Evolutionary conservation across 2,888 invertebrate genomes (phyloP).

Genomic region (Rhaphigaster nebulosa): DNA sequence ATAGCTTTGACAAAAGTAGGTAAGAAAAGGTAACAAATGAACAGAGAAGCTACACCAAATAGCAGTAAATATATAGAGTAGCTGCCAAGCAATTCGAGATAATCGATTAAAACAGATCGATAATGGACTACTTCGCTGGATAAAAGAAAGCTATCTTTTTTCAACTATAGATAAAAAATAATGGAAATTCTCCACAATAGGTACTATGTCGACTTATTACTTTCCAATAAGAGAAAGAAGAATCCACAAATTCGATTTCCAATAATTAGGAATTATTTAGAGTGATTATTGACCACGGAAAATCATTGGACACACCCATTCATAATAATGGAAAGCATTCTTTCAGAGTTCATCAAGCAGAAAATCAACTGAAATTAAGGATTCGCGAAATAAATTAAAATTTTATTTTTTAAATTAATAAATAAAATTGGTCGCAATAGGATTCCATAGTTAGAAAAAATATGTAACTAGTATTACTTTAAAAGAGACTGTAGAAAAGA

Average conservation of each 20-base stretch:
- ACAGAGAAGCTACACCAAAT: too few relatives aligned
- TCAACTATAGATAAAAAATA: not conserved
- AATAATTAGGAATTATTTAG: not conserved
- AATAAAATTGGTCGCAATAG: too few relatives aligned
- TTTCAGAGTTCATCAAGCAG: not conserved
- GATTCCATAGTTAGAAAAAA: too few relatives aligned
- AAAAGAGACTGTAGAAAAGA: too few relatives aligned
- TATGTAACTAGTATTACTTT: too few relatives aligned
- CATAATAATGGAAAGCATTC: not conserved
- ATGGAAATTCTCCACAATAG: not conserved
- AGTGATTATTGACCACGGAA: not conserved
- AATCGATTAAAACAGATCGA: not conserved
- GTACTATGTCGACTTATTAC: not conserved
- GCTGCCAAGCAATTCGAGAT: not conserved
- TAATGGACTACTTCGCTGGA: not conserved
- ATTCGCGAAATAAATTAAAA: not conserved
- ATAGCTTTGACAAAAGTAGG: too few relatives aligned
- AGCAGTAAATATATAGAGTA: not conserved
- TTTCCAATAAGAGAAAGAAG: conserved; percentile 34
- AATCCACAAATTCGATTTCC: not conserved
- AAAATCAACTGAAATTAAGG: not conserved
- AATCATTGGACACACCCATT: not conserved
- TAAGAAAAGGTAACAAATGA: too few relatives aligned
- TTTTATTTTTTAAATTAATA: too few relatives aligned
- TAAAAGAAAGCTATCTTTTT: not conserved